Evolutionary conservation across 1,140 invertebrate species (phyloP), one percentile per base, ranked within the genome.

Genomic region (Drosophila chauvacae): DNA sequence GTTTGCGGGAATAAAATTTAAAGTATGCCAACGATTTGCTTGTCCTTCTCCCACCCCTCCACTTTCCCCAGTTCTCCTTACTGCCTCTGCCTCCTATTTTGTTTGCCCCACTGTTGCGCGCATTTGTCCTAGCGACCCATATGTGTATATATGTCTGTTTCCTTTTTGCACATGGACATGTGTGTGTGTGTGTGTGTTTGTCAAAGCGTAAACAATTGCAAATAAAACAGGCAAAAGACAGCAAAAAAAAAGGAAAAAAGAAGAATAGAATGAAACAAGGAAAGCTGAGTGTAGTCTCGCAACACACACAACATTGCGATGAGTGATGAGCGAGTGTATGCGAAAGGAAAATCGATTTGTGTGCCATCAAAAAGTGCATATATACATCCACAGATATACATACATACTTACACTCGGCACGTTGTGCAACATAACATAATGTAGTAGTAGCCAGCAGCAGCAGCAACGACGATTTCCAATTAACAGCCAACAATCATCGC

Each of bases 171-270:
- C 56, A 44, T 62, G 44, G 18, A 55, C 51, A 55, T 14, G 18
- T 7, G 11, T 14, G 20, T 45, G 11, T 20, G 18, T 48, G 45
- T 28, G 72, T 61, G 51, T 75, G 80, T 83, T 83, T 87, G 84
- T 66, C 77, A 88, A 88, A 84, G 84, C 84, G 84, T 88, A 87
- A 87, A 87, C 84, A 87, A 87, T 87, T 87, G 84, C 84, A 80
- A 87, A 87, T 88, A 87, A 84, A 68, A 80, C 35, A 39, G 39
- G 56, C n/a, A 35, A 70, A 30, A 51, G 39, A 62, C 37, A 56
- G 50, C 4, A 33, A 53, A 33, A 53, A 35, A 72, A 56, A 73
- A 35, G 20, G 44, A 33, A 47, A 55, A 48, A 48, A 56, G 7
- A 33, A 55, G 56, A 56, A 73, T n/a, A 39, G 26, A 62, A 74